Conservation (phyloP, 2,113 vertebrate genomes). For the Notothenia rossii region DNA sequence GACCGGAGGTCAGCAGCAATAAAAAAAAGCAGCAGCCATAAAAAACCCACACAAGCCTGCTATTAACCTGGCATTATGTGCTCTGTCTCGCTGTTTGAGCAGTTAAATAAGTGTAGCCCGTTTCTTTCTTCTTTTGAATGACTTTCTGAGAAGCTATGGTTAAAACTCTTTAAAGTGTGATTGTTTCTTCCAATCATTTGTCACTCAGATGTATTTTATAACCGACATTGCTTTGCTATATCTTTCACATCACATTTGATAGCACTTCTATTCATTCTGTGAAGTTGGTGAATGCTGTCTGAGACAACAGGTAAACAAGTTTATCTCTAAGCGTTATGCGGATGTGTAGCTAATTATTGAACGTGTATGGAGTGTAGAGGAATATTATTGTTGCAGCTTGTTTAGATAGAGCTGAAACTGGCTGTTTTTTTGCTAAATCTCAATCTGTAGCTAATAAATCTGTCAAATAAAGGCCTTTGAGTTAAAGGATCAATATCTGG, state of each 20-base stretch:
- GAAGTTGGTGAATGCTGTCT: constrained; percentile 17
- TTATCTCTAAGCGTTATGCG: neutral
- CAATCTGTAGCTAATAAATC: neutral
- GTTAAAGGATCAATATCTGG: neutral
- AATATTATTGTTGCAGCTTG: neutral
- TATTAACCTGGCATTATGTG: constrained; percentile 47
- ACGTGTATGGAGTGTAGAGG: neutral
- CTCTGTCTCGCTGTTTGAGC: constrained; percentile 3
- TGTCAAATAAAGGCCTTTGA: neutral
- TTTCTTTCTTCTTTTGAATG: neutral
- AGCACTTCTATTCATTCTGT: constrained; percentile 16
- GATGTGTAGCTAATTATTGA: neutral
- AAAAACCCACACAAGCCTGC: constrained; percentile 20
- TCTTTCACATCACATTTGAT: constrained; percentile 74
- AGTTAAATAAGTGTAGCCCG: constrained; percentile 1
- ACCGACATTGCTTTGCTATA: constrained; percentile 65
- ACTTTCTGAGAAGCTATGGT: constrained; percentile 26
- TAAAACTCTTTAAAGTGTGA: constrained; percentile 53
- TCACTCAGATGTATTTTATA: constrained; percentile 71
- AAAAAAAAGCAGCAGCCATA: constrained; percentile 36
- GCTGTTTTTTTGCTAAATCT: neutral
- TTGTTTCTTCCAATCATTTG: constrained; percentile 52
- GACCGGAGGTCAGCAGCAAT: constrained; percentile 19
- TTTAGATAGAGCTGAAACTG: neutral
- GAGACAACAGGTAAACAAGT: constrained; percentile 3